A percentile compares a stretch with the other conserved stretches of the same genome.
phyloP scores from a whole-genome alignment of 2,113 vertebrate species.

The Scophthalmus maximus region DNA sequence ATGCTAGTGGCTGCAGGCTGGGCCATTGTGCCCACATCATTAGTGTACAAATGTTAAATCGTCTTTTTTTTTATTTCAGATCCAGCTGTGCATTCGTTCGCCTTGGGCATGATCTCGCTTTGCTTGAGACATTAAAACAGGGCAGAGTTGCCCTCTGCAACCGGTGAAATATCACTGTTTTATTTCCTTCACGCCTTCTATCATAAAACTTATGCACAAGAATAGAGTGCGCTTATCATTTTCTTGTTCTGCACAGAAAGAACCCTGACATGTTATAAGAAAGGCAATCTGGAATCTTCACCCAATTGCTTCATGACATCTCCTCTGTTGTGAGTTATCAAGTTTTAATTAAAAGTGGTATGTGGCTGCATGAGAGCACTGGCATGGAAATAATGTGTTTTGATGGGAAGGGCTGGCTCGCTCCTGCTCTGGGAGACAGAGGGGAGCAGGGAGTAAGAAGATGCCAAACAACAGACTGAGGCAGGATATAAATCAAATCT shows the following conservation, averaged over 20 bases:
- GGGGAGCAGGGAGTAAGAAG: constrained; percentile 63
- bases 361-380: constrained; percentile 41
- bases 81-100: constrained; percentile 26
- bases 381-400: constrained; percentile 70
- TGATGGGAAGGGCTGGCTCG: constrained; percentile 61
- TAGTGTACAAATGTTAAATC: constrained; percentile 44
- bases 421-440: constrained; percentile 54
- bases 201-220: neutral
- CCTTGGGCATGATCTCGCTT: constrained; percentile 20
- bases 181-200: neutral
- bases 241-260: neutral
- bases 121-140: constrained; percentile 34
- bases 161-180: neutral
- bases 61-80: constrained; percentile 15
- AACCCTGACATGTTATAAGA: neutral
- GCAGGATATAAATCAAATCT: constrained; percentile 78
- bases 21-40: constrained; percentile 25
- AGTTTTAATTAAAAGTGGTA: constrained; percentile 47
- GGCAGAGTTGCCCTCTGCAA: constrained; percentile 10
- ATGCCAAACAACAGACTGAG: constrained; percentile 75
- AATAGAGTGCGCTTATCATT: neutral
- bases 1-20: constrained; percentile 36
- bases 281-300: neutral
- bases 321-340: constrained; percentile 32
- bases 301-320: neutral